Base-by-base conservation (phyloP, 2,113 vertebrate genomes). In the Poeciliopsis prolifica region DNA sequence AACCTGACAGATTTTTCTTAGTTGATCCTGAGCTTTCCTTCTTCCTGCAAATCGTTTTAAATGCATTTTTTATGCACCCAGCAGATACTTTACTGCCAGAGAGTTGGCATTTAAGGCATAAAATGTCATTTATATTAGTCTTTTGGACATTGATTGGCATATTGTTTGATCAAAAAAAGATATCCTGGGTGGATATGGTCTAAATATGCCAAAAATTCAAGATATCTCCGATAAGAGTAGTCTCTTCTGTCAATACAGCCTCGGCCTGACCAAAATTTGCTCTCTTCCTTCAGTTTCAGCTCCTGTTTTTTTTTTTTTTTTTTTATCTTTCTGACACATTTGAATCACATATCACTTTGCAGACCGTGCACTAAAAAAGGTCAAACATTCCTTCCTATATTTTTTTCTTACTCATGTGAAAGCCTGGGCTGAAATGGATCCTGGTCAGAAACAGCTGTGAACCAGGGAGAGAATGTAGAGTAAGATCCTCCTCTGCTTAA, bases 331-430 rank as follows among this genome's bases (percentile, higher is more conserved):
- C 80, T 87, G 85, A 81, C 90, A 87, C 85, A 85, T 84, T 84
- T 86, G 77, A 92, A 88, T 92, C 84, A 87, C 85, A 92, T 81
- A 88, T 92, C 91, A 87, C 87, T 90, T 93, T 93, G 80, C 86
- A 83, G 87, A 86, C 86, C 72, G 70, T 87, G 74, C 80, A 68
- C 81, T 22, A 79, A 80, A 86, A 94, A 94, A 94, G 93, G 94
- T 95, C 94, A 94, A 87, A 89, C 83, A 82, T 88, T 82, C 78
- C 60, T 54, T 83, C 76, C 88, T 75, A 72, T 91, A 88, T 86
- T 87, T 81, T 81, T 79, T 76, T 87, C 67, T 75, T 65, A 72
- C 75, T 70, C 65, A 78, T 81, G 78, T 82, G 83, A 89, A 87
- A 89, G 87, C 62, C 78, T 40, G 69, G 71, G 72, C 79, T 85